Conservation (phyloP, 2,113 vertebrate genomes). For the Microtus oregoni region DNA sequence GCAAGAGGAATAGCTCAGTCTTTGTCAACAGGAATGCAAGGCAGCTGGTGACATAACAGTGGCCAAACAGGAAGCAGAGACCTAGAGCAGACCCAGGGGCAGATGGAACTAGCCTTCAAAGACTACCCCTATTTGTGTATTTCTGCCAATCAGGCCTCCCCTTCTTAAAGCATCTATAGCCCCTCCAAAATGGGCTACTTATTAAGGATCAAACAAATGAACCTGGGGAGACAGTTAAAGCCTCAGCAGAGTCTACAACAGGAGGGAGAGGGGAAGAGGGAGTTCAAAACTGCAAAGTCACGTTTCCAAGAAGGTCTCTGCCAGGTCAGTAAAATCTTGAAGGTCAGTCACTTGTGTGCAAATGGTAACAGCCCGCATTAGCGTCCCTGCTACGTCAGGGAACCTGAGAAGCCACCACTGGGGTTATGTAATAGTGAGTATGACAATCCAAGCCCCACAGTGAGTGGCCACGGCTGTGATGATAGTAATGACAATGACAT, state of each 20-base stretch:
- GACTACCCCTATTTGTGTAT: too few relatives aligned
- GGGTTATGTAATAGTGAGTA: neutral
- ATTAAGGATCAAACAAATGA: neutral
- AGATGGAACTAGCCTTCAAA: neutral
- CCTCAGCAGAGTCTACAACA: too few relatives aligned
- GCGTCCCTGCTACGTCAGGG: neutral
- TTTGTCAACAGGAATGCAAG: neutral
- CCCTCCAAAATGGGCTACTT: neutral
- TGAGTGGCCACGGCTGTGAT: neutral
- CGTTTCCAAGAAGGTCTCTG: neutral
- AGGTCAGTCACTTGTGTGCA: neutral
- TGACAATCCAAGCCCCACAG: neutral
- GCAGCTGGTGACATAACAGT: too few relatives aligned
- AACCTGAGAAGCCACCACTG: neutral
- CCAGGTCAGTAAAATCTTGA: neutral
- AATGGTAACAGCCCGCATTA: accelerated
- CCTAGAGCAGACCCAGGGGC: neutral
- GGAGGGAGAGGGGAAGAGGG: neutral
- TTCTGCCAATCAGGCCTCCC: neutral
- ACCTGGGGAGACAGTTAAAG: neutral
- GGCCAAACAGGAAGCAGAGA: neutral
- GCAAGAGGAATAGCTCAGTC: neutral
- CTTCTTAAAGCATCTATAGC: neutral
- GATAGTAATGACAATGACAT: neutral
- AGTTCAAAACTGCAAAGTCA: neutral